phyloP scores from a whole-genome alignment of 2,797 vertebrate genomes.

The Threskiornis aethiopicus region DNA sequence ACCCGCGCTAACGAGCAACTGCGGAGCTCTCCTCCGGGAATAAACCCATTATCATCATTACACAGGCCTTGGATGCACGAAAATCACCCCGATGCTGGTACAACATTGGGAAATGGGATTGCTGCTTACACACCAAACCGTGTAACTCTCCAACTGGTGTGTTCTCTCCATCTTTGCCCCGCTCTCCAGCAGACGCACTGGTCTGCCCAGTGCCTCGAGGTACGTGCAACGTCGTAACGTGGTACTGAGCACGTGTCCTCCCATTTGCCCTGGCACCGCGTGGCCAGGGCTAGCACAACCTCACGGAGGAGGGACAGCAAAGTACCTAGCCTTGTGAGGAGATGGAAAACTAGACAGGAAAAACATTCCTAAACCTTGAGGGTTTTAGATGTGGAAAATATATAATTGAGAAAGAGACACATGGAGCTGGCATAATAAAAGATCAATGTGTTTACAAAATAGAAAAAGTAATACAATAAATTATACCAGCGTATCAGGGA shows the following conservation, averaged over 20 bases:
- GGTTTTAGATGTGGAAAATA: not conserved
- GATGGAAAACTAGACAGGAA: not conserved
- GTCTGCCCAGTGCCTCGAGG: not conserved
- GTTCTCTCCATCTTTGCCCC: not conserved
- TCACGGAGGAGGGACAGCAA: not conserved
- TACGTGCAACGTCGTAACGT: fast-evolving
- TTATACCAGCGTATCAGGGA: not conserved
- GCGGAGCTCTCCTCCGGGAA: not conserved
- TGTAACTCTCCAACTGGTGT: not conserved
- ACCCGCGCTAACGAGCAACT: not conserved
- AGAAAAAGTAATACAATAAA: not conserved
- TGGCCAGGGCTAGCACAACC: not conserved
- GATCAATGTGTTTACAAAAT: not conserved
- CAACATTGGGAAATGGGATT: fast-evolving
- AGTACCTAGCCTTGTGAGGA: too few species aligned
- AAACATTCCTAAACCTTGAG: not conserved
- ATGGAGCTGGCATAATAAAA: not conserved
- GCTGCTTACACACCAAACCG: not conserved
- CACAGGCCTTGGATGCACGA: fast-evolving
- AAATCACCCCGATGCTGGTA: not conserved
- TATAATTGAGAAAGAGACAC: not conserved
- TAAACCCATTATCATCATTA: not conserved
- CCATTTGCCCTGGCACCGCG: fast-evolving
- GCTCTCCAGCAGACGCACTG: not conserved
- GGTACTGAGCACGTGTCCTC: not conserved